Evolutionary conservation across 2,113 vertebrate species (phyloP), one percentile per base, ranked within the genome.

Genomic region (Eonycteris spelaea): DNA sequence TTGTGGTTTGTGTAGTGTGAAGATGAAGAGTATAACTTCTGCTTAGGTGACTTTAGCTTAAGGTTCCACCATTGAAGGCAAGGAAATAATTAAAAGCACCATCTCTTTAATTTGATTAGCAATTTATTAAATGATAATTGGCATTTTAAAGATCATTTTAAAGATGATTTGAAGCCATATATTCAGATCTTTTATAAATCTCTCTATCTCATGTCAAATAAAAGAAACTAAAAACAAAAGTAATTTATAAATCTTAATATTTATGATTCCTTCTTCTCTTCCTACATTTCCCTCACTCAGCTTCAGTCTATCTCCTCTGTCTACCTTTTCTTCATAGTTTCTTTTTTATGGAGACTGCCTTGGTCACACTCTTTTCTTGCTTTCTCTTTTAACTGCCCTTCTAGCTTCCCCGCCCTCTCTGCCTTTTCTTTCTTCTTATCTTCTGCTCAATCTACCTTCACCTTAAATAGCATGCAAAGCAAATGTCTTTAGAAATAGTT

Each of bases 51-150:
- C 45, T 35, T 2, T 89, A 35, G 48, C 82, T 91, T 82, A 86
- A 86, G 35, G 22, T 67, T 70, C 35, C 22, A 68, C 33, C 63
- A 70, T 6, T 78, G 43, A 92, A 97, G 77, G 33, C 67, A 96
- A 86, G 19, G 18, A 67, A 82, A 86, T 74, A 92, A 87, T 87
- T 45, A 93, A 61, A 33, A 95, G 5, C 70, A 24, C 48, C 40
- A 86, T 71, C 33, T 88, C 51, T 51, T 6, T 85, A 91, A 70
- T 88, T 75, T 93, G 28, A 92, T 68, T 74, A 92, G 57, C 61
- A 94, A 55, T 90, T 94, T 96, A 84, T 86, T 92, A 94, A 88
- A 61, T 4, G 53, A 82, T 65, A 88, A 70, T 73, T 91, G 86
- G 35, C 43, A 95, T 85, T 89, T 95, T 30, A 59, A 59, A 80